Evolutionary conservation across 1,140 invertebrate species (phyloP).

Genomic region (Tenebrio molitor): DNA sequence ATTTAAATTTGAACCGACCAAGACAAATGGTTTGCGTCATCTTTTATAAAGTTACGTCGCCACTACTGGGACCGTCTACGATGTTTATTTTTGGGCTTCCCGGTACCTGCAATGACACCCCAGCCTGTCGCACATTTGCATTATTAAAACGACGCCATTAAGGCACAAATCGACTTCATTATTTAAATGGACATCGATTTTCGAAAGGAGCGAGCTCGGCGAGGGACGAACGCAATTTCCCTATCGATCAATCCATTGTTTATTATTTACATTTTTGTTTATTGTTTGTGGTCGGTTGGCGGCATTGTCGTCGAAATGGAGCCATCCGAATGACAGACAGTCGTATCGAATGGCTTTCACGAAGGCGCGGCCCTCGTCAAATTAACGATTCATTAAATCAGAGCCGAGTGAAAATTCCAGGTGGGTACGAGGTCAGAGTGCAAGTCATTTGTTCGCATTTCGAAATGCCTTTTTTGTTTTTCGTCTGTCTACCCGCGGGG

Average conservation of each 20-base stretch:
- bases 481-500: no score
- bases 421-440: background rate
- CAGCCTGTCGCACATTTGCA: constrained; percentile 10
- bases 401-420: background rate
- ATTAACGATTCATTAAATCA: constrained; percentile 14
- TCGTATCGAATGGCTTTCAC: constrained; percentile 17
- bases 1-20: no score
- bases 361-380: background rate
- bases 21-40: no score
- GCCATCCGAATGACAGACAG: background rate
- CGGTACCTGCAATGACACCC: no score
- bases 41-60: no score
- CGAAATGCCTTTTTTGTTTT: no score
- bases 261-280: constrained; percentile 14
- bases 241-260: constrained; percentile 12
- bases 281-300: background rate
- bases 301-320: background rate
- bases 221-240: constrained; percentile 7
- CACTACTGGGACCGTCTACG: no score
- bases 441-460: constrained; percentile 7
- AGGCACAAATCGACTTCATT: constrained; percentile 27
- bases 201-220: background rate
- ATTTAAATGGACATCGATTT: constrained; percentile 25
- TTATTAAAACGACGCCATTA: constrained; percentile 24
- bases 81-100: no score